Evolutionary conservation across 2,888 invertebrate species (phyloP).

Genomic region (Netelia inedita): DNA sequence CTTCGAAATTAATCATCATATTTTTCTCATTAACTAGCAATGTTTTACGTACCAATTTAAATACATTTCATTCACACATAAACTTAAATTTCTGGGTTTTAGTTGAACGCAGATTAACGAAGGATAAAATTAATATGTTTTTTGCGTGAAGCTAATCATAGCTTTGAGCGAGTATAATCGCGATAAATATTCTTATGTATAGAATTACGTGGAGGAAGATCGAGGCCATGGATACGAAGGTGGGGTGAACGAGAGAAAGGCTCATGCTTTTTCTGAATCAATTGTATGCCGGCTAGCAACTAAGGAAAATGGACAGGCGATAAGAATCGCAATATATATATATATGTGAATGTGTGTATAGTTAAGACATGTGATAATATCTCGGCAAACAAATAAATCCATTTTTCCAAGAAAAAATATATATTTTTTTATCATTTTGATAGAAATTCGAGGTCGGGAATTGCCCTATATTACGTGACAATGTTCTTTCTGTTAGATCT

Average conservation of each 20-base stretch:
- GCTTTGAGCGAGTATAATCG: constrained; percentile 11
- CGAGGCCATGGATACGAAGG: constrained; percentile 41
- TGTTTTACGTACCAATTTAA: not conserved
- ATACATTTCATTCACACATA: not conserved
- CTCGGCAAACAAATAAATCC: too few species aligned
- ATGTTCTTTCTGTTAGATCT: too few species aligned
- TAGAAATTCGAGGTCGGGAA: too few species aligned
- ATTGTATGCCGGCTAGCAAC: constrained; percentile 20
- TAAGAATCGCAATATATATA: not conserved
- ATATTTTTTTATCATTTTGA: too few species aligned
- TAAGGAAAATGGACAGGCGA: constrained; percentile 15
- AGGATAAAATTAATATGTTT: constrained; percentile 26
- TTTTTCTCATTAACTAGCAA: not conserved
- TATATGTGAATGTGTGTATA: too few species aligned
- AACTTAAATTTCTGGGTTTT: not conserved
- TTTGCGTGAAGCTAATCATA: constrained; percentile 44
- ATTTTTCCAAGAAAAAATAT: too few species aligned
- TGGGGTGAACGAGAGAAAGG: constrained; percentile 10
- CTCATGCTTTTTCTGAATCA: constrained; percentile 30
- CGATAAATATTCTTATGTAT: constrained; percentile 1
- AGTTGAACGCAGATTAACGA: not conserved
- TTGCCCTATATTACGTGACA: too few species aligned
- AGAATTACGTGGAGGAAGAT: constrained; percentile 21
- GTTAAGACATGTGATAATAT: too few species aligned
- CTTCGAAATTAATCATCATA: not conserved